These are phyloP conservation scores for Crotalus viridis DNA, from an alignment of 2,113 vertebrate species.

Conservation along the genomic window DNA sequence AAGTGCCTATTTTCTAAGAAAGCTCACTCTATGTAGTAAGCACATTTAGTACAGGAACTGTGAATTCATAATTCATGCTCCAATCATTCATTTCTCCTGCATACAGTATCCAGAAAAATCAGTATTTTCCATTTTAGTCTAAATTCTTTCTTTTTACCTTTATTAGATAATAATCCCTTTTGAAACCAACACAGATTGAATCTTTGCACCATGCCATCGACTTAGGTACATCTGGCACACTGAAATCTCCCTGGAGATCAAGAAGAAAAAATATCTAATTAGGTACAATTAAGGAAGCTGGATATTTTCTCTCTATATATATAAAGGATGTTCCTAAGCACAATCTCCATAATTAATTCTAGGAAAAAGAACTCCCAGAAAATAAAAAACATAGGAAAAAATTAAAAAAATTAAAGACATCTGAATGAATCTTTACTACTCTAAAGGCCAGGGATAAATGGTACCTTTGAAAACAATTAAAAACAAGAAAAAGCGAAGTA, in stretches of 20 bases:
- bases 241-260: conserved; percentile 84
- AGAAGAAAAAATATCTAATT: conserved; percentile 7
- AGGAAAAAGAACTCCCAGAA: background rate
- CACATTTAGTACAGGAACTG: background rate
- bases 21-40: background rate
- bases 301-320: background rate
- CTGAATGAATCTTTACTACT: background rate
- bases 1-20: background rate
- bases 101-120: background rate
- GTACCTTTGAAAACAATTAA: background rate
- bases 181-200: conserved; percentile 97
- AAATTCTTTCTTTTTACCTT: conserved; percentile 71
- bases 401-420: background rate
- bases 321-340: background rate
- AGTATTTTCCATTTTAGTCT: background rate
- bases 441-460: background rate
- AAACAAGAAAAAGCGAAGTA: background rate
- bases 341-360: background rate
- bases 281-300: background rate
- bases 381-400: background rate
- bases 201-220: conserved; percentile 99
- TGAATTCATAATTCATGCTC: background rate
- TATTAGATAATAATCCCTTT: conserved; percentile 96
- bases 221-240: conserved; percentile 93
- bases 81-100: background rate